Conservation (phyloP, 2,113 vertebrate genomes). For the Vulpes ferrilata region DNA sequence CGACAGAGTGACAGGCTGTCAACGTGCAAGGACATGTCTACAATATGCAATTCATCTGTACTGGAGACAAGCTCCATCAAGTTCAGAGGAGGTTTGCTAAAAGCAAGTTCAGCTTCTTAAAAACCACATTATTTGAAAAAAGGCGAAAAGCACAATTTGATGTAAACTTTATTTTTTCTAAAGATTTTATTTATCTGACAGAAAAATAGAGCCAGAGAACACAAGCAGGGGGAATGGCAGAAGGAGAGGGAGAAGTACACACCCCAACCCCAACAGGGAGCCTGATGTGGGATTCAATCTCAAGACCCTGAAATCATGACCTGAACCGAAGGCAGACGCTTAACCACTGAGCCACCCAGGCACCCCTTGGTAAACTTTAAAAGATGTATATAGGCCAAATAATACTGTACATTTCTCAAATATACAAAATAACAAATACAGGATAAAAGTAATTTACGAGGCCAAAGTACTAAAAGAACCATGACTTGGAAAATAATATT, state of each 20-base stretch:
- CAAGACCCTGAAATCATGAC: no score
- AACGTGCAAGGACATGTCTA: background rate
- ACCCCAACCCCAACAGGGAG: no score
- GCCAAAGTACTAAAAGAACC: constrained; percentile 27
- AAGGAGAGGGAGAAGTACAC: no score
- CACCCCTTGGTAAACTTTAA: background rate
- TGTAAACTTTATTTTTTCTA: background rate
- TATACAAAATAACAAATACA: constrained; percentile 48
- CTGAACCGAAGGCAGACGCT: no score
- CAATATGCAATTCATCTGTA: background rate
- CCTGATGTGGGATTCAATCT: no score
- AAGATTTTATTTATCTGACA: no score
- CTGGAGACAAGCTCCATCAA: background rate
- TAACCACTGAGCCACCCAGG: no score
- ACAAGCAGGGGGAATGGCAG: no score
- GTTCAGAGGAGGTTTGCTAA: background rate
- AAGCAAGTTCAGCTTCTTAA: constrained; percentile 13
- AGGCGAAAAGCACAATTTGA: background rate
- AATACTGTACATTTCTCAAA: constrained; percentile 22
- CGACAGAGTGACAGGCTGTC: constrained; percentile 2
- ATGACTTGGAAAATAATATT: constrained; percentile 51
- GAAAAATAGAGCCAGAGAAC: no score
- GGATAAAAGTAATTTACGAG: constrained; percentile 41
- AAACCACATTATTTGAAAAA: constrained; percentile 37
- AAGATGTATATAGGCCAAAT: background rate